Conservation (phyloP, 2,797 vertebrate genomes). For the Gobionotothen gibberifrons region DNA sequence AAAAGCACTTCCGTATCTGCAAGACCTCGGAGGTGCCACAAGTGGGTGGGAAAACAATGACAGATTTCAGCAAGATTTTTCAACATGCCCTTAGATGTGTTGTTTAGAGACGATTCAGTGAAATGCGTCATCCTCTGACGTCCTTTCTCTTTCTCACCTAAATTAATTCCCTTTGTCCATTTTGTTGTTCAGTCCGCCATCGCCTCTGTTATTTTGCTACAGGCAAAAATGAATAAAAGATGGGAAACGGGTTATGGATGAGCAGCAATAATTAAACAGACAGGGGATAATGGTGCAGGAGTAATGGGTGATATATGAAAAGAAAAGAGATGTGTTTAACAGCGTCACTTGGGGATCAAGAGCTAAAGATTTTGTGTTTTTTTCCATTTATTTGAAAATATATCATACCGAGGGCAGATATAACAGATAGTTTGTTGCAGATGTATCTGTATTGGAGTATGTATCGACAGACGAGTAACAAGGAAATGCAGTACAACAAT, state of each 20-base stretch:
- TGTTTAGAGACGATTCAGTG: slow-evolving; percentile 29
- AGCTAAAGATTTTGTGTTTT: not conserved
- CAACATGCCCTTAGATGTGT: slow-evolving; percentile 10
- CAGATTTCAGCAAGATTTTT: slow-evolving; percentile 21
- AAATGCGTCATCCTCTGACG: slow-evolving; percentile 18
- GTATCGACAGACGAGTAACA: not conserved
- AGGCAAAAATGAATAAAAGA: slow-evolving; percentile 61
- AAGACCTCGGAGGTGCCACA: slow-evolving; percentile 42
- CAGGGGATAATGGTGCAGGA: slow-evolving; percentile 32
- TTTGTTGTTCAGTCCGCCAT: slow-evolving; percentile 29
- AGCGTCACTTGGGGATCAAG: not conserved
- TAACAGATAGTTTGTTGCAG: not conserved
- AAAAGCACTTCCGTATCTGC: slow-evolving; percentile 26
- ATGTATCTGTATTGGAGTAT: not conserved
- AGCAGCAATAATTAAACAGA: slow-evolving; percentile 49
- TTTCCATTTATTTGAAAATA: not conserved
- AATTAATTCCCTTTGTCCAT: slow-evolving; percentile 49
- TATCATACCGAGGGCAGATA: not conserved
- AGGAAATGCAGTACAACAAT: not conserved
- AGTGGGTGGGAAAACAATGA: slow-evolving; percentile 29
- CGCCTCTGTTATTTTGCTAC: slow-evolving; percentile 36
- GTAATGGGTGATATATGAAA: not conserved
- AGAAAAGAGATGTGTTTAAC: slow-evolving; percentile 25
- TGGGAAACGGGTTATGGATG: slow-evolving; percentile 45
- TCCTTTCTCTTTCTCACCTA: not conserved